Evolutionary conservation across 2,888 invertebrate genomes (phyloP), one percentile per base, ranked within the genome.

Genomic region (Lochmaea capreae): DNA sequence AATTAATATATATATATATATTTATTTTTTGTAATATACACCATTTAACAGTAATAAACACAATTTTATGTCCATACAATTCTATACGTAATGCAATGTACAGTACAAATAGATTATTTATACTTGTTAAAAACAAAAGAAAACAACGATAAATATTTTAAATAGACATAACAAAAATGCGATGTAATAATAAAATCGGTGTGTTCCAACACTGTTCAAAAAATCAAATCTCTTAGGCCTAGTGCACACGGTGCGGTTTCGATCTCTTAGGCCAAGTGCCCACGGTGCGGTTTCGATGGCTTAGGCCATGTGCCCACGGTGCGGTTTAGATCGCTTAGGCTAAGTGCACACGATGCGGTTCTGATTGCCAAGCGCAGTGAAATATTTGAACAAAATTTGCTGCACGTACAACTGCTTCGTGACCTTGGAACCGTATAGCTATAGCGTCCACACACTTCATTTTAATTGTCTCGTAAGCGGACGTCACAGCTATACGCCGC

Each of bases 1-100:
- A 33, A 33, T 33, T 33, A 33, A 33, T 33, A 75, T 67, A 73
- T n/a, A n/a, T n/a, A n/a, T n/a, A 79, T 78, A 59, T 65, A 75
- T 79, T 76, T 79, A 75, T 79, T 78, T 80, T 81, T 71, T 79
- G 73, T 76, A 81, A 80, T 81, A 79, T 81, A 81, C 78, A 81
- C 79, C 78, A 79, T 80, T 71, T 79, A 80, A 80, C 81, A 81
- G 79, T 79, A 77, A 79, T 79, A 79, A 78, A 79, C 79, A 78
- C 76, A 79, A 76, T 79, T 76, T 77, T 77, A 81, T 81, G 79
- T 77, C 72, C 78, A 81, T 81, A 80, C 72, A 82, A 79, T 61
- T 77, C 76, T 80, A 79, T 79, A 80, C 79, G 8, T 16, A 52
- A 80, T 78, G 66, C 73, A 80, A 79, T 81, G 81, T 82, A 82